Conservation (phyloP, 2,113 vertebrate species). For the Panurus biarmicus region DNA sequence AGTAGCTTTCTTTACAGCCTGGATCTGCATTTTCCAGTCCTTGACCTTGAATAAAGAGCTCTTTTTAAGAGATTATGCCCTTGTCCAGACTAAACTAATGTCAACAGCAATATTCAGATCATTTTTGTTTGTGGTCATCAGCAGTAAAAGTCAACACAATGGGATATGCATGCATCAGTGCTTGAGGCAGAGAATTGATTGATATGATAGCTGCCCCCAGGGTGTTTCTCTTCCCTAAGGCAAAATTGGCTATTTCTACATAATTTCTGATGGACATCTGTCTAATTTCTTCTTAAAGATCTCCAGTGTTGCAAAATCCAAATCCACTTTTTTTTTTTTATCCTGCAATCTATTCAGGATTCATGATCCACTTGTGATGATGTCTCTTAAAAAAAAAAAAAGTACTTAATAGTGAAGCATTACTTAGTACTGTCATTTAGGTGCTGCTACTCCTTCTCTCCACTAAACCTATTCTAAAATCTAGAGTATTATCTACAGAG, state of each 20-base stretch:
- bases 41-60: neutral
- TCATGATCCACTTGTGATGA: neutral
- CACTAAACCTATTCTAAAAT: neutral
- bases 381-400: neutral
- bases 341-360: neutral
- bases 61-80: neutral
- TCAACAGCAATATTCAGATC: neutral
- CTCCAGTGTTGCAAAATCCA: too few species aligned
- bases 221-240: neutral
- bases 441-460: neutral
- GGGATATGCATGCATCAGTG: neutral
- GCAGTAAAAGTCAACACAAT: neutral
- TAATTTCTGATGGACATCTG: neutral
- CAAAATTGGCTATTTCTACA: neutral
- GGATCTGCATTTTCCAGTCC: neutral
- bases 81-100: neutral
- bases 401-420: neutral
- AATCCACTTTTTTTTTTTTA: neutral
- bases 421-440: neutral
- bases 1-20: fast-evolving
- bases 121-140: neutral
- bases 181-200: neutral
- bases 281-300: neutral
- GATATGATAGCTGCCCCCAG: neutral
- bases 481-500: neutral